Conservation (phyloP, 2,113 vertebrate genomes). For the Rhea americana region DNA sequence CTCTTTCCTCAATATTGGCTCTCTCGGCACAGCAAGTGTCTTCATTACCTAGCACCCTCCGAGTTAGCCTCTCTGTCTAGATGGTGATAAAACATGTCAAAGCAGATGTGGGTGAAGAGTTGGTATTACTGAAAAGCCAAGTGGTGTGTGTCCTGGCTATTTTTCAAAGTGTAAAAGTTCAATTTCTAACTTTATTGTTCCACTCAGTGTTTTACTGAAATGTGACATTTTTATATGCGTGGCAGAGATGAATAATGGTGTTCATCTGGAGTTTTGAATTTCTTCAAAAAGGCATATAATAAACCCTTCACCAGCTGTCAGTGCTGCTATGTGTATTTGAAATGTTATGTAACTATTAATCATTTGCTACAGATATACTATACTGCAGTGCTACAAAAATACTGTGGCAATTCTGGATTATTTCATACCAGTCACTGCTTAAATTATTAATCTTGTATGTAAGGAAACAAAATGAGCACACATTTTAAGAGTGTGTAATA, state of each 20-base stretch:
- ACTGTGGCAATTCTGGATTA: fast-evolving
- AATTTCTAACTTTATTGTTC: background rate
- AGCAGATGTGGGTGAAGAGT: background rate
- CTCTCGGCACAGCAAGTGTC: background rate
- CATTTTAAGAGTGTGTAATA: background rate
- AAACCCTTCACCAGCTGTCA: background rate
- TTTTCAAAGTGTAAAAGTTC: background rate
- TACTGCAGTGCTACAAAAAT: fast-evolving
- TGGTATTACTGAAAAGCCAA: background rate
- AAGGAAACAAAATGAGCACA: background rate
- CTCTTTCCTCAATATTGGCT: fast-evolving
- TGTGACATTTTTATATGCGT: fast-evolving
- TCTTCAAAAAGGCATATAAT: background rate
- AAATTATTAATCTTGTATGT: background rate
- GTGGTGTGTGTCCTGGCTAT: fast-evolving
- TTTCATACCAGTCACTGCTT: background rate
- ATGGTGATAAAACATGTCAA: fast-evolving
- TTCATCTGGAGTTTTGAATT: background rate
- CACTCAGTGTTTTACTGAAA: background rate
- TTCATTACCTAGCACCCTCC: background rate
- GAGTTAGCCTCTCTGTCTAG: background rate
- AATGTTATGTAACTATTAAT: fast-evolving
- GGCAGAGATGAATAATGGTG: background rate
- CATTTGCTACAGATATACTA: fast-evolving
- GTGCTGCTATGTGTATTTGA: background rate